Conservation (phyloP, 1,140 invertebrate genomes). For the Psix sp. region DNA sequence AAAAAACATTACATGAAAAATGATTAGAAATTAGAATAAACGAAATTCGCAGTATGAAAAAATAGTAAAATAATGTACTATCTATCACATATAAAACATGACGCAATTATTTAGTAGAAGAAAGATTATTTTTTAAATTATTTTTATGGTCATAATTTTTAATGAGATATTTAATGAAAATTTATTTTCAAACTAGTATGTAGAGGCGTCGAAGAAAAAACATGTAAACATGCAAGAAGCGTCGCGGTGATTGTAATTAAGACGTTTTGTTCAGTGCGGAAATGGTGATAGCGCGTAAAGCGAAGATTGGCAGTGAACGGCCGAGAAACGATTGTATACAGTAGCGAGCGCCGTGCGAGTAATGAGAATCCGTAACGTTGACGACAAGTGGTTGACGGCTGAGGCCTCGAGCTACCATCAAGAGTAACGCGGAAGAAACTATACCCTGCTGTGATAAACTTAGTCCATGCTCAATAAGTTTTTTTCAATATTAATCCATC, state of each 20-base stretch:
- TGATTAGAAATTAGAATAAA: too few relatives aligned
- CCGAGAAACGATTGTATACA: conserved; percentile 33
- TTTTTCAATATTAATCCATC: too few relatives aligned
- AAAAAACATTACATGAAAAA: too few relatives aligned
- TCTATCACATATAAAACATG: too few relatives aligned
- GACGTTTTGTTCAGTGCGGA: conserved; percentile 15
- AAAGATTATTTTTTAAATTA: too few relatives aligned
- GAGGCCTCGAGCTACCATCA: conserved; percentile 46
- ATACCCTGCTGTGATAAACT: conserved; percentile 27
- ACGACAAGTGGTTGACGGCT: conserved; percentile 55
- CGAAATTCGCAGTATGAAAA: too few relatives aligned
- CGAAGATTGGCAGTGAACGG: conserved; percentile 25
- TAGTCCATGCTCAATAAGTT: too few relatives aligned
- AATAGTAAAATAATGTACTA: too few relatives aligned
- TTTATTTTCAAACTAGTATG: too few relatives aligned
- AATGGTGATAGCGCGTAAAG: conserved; percentile 21
- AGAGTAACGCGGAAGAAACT: conserved; percentile 25
- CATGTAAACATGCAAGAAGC: background rate
- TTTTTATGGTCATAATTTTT: too few relatives aligned
- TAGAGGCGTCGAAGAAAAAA: conserved; percentile 5
- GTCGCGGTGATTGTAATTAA: conserved; percentile 21
- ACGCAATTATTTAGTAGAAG: too few relatives aligned
- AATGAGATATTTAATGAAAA: too few relatives aligned
- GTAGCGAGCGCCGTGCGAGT: conserved; percentile 43
- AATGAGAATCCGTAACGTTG: conserved; percentile 50